These are phyloP conservation scores for Toxostoma redivivum DNA, from an alignment of 2,113 vertebrate species.

Conservation along the genomic window DNA sequence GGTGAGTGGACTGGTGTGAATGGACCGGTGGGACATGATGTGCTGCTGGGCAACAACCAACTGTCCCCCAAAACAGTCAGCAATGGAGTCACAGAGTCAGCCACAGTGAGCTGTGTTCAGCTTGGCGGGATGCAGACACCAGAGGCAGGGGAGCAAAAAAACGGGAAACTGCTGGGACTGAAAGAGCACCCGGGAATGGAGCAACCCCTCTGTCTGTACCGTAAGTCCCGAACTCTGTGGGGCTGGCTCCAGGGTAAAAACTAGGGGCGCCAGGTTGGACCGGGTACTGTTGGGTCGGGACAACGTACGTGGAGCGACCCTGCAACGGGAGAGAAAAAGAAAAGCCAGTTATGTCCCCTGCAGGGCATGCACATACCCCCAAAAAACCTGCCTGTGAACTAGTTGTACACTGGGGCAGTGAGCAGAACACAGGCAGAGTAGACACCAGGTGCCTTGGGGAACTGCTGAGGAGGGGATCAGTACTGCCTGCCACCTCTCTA, in stretches of 20 bases:
- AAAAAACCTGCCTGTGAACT: neutral
- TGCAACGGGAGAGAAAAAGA: slow-evolving; percentile 18
- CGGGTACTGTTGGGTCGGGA: slow-evolving; percentile 91
- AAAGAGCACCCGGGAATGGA: neutral
- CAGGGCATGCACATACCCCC: accelerated
- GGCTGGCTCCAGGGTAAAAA: slow-evolving; percentile 92
- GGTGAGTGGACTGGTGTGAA: neutral
- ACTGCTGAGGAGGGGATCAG: neutral
- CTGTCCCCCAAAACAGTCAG: neutral
- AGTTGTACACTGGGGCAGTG: neutral
- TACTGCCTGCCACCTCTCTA: neutral
- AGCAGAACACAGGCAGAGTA: neutral
- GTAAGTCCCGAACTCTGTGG: slow-evolving; percentile 91
- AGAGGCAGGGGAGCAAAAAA: neutral
- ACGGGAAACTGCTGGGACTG: accelerated
- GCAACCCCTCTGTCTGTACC: slow-evolving; percentile 68
- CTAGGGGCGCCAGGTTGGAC: slow-evolving; percentile 87
- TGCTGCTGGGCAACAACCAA: neutral
- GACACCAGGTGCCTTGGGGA: accelerated
- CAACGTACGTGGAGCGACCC: slow-evolving; percentile 91
- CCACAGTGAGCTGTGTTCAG: neutral
- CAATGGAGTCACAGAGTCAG: neutral
- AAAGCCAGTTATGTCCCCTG: neutral
- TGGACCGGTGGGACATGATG: neutral
- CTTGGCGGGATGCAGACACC: accelerated